phyloP scores from a whole-genome alignment of 2,113 vertebrate species.

The Chascanopsetta lugubris region DNA sequence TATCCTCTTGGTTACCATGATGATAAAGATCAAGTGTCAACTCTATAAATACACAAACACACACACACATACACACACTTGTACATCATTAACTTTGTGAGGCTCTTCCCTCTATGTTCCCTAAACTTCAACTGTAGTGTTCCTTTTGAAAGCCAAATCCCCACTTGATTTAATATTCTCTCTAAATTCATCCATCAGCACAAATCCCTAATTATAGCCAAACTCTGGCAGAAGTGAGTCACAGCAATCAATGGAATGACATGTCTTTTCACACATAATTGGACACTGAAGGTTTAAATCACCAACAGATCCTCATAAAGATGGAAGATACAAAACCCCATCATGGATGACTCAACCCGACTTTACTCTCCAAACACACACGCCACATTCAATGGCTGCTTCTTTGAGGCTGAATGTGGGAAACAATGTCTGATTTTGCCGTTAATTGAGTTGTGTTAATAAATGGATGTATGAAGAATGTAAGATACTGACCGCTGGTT shows the following conservation, averaged over 20 bases:
- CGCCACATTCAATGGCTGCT: too few relatives aligned
- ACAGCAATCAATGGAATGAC: background rate
- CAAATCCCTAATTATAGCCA: background rate
- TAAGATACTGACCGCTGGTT: too few relatives aligned
- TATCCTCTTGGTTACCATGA: conserved; percentile 47
- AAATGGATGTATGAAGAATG: too few relatives aligned
- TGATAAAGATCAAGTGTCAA: conserved; percentile 54
- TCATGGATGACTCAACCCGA: background rate
- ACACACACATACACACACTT: background rate
- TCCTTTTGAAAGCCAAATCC: background rate
- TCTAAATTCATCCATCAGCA: background rate
- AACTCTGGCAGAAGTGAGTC: background rate
- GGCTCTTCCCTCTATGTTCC: background rate
- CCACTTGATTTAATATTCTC: background rate
- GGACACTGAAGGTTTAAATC: too few relatives aligned
- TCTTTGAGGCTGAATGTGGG: too few relatives aligned
- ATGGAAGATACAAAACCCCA: too few relatives aligned
- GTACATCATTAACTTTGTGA: background rate
- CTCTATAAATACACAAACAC: conserved; percentile 3
- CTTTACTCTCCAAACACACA: background rate
- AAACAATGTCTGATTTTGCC: too few relatives aligned
- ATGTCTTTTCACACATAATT: too few relatives aligned
- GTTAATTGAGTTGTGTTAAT: too few relatives aligned
- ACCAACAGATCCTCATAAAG: too few relatives aligned
- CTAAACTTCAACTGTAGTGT: background rate